These are phyloP conservation scores for Drosophila greeni DNA, from an alignment of 2,888 invertebrate genomes.

Conservation along the genomic window DNA sequence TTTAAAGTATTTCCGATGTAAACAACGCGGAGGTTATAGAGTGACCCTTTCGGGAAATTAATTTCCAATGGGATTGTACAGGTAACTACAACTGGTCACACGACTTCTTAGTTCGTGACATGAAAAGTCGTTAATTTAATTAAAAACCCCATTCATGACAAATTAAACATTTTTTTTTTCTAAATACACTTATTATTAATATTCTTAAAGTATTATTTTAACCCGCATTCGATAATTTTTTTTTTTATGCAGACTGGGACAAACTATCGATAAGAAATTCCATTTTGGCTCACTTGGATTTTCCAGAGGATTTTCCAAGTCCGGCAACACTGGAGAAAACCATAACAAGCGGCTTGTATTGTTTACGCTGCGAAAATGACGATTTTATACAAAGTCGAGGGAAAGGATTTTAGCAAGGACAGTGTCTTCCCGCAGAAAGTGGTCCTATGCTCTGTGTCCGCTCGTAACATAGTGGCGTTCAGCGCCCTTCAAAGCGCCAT, in stretches of 20 bases:
- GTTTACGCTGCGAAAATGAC: conserved; percentile 61
- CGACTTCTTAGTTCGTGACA: neutral
- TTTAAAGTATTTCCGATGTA: conserved; percentile 16
- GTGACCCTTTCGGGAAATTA: neutral
- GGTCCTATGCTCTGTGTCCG: conserved; percentile 86
- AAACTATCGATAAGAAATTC: too few relatives aligned
- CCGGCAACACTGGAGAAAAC: neutral
- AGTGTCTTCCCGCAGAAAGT: conserved; percentile 63
- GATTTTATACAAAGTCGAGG: conserved; percentile 75
- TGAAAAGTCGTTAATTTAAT: neutral
- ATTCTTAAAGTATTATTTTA: too few relatives aligned
- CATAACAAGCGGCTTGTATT: conserved; percentile 7
- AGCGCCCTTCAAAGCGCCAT: conserved; percentile 81
- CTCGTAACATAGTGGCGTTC: conserved; percentile 90
- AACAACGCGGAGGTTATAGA: conserved; percentile 4
- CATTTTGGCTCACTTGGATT: too few relatives aligned
- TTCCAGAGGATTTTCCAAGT: too few relatives aligned
- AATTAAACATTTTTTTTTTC: too few relatives aligned
- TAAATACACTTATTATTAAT: too few relatives aligned
- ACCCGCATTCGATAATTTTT: too few relatives aligned
- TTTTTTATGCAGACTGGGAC: too few relatives aligned
- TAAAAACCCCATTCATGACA: neutral
- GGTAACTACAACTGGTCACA: neutral
- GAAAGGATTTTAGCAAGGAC: conserved; percentile 60
- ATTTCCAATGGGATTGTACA: neutral